phyloP scores from a whole-genome alignment of 92 coral and sea anemone species.

The Chrysogorgia sp. region DNA sequence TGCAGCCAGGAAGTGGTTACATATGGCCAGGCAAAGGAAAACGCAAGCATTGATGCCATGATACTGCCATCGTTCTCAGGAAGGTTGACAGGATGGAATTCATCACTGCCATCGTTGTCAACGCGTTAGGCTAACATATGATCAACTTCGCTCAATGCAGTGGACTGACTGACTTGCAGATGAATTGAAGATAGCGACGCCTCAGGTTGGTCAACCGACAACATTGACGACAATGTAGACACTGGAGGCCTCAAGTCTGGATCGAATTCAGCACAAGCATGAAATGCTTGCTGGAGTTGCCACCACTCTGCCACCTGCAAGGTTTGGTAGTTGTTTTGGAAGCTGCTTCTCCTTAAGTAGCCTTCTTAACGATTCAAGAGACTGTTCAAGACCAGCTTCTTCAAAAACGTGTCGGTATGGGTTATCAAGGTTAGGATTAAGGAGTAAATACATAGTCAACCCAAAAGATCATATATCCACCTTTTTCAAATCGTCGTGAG shows the following conservation, averaged over 20 bases:
- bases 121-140: not conserved
- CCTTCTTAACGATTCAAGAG: not conserved
- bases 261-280: slow-evolving; percentile 1
- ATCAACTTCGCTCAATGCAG: not conserved
- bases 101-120: not conserved
- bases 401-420: slow-evolving; percentile 11
- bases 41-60: slow-evolving; percentile 34
- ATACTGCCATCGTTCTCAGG: slow-evolving; percentile 6
- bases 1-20: not conserved
- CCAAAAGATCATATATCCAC: slow-evolving; percentile 15
- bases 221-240: not conserved
- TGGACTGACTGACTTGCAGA: slow-evolving; percentile 20
- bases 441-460: slow-evolving; percentile 8
- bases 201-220: not conserved
- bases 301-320: slow-evolving; percentile 21
- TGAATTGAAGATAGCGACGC: not conserved
- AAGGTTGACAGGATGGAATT: not conserved
- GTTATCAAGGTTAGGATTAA: slow-evolving; percentile 6
- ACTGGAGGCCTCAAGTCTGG: slow-evolving; percentile 6
- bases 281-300: slow-evolving; percentile 3
- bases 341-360: not conserved
- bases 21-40: slow-evolving; percentile 8
- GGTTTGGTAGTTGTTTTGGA: slow-evolving; percentile 8
- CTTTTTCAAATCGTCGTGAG: slow-evolving; percentile 17
- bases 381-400: not conserved